Conservation (phyloP, 2,888 invertebrate genomes). For the Acronicta psi region DNA sequence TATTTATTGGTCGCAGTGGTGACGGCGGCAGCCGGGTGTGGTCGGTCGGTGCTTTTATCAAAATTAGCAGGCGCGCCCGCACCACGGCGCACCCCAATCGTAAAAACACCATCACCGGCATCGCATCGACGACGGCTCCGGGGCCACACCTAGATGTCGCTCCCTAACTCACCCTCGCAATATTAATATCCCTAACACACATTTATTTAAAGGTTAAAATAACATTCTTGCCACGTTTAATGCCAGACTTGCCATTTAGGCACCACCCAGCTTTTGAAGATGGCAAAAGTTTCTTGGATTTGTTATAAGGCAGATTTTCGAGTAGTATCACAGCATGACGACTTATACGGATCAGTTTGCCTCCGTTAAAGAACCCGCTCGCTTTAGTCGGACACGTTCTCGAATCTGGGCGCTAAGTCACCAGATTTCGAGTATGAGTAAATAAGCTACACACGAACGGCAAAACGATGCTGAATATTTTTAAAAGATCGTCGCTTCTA, state of each 20-base stretch:
- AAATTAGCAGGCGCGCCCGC: conserved; percentile 86
- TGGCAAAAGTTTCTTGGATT: conserved; percentile 46
- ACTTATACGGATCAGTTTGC: conserved; percentile 61
- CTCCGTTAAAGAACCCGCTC: conserved; percentile 55
- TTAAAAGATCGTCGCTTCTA: conserved; percentile 28
- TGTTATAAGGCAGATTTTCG: conserved; percentile 54
- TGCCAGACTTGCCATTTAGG: conserved; percentile 59
- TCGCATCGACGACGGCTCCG: conserved; percentile 76
- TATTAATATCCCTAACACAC: conserved; percentile 44
- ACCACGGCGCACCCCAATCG: conserved; percentile 82
- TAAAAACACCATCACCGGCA: conserved; percentile 85
- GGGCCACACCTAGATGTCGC: conserved; percentile 82
- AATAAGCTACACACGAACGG: conserved; percentile 46
- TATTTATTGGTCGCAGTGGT: conserved; percentile 75
- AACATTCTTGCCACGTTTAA: conserved; percentile 38
- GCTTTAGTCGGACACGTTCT: conserved; percentile 58
- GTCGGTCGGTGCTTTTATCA: conserved; percentile 87
- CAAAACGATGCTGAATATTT: conserved; percentile 40
- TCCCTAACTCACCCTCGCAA: conserved; percentile 73
- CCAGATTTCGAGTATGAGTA: conserved; percentile 48
- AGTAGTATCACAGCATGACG: conserved; percentile 39
- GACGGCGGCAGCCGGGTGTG: conserved; percentile 77
- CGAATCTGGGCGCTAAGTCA: conserved; percentile 47
- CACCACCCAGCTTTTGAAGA: conserved; percentile 38
- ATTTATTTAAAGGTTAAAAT: conserved; percentile 40